These are phyloP conservation scores for Lathronympha strigana DNA, from an alignment of 2,888 invertebrate genomes.

Conservation along the genomic window DNA sequence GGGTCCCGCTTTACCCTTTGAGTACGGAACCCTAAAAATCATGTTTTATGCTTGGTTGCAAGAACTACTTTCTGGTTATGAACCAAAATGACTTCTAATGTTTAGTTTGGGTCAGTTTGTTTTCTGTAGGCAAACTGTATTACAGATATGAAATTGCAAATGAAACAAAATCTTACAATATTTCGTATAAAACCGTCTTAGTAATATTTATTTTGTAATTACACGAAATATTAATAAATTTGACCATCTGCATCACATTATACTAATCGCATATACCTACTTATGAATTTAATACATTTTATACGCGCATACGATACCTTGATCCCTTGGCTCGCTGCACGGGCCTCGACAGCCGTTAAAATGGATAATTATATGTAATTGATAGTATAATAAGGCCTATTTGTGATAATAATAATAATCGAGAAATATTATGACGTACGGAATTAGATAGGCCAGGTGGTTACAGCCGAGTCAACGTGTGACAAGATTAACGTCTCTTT, in stretches of 20 bases:
- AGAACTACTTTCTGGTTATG: no score
- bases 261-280: slow-evolving; percentile 1
- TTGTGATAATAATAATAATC: slow-evolving; percentile 36
- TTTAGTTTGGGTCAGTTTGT: no score
- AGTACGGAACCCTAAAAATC: no score
- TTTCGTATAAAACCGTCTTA: no score
- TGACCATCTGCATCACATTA: neutral
- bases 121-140: no score
- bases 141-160: no score
- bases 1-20: no score
- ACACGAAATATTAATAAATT: neutral
- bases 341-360: slow-evolving; percentile 36
- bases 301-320: slow-evolving; percentile 24
- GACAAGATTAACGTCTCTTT: neutral
- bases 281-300: slow-evolving; percentile 1
- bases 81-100: no score
- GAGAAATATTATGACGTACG: slow-evolving; percentile 24
- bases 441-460: slow-evolving; percentile 14
- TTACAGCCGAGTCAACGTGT: neutral
- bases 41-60: no score
- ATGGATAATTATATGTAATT: slow-evolving; percentile 39
- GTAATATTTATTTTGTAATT: neutral
- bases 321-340: slow-evolving; percentile 32
- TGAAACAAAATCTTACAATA: no score
- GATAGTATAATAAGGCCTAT: slow-evolving; percentile 36